A percentile compares a stretch with the other conserved stretches of the same genome.
These are phyloP conservation scores for Pheosia gnoma DNA, from an alignment of 2,888 invertebrate genomes.

Conservation along the genomic window DNA sequence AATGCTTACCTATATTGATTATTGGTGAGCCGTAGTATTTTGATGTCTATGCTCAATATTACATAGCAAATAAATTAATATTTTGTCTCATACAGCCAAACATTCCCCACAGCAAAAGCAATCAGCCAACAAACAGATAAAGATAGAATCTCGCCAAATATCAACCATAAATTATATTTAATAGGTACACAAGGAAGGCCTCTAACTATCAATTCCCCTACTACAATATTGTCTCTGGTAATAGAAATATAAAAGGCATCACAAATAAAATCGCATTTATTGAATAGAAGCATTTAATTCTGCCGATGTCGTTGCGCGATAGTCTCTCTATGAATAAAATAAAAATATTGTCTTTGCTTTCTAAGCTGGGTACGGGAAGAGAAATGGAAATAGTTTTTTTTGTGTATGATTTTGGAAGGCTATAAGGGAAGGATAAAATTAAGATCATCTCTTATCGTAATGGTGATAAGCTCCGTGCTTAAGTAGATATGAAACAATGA, in stretches of 20 bases:
- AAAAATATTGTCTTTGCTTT: constrained; percentile 55
- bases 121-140: constrained; percentile 61
- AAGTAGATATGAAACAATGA: too few relatives aligned
- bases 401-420: background rate
- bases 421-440: too few relatives aligned
- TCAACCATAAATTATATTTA: constrained; percentile 65
- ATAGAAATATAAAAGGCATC: constrained; percentile 75
- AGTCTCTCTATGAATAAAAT: constrained; percentile 65
- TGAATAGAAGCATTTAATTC: constrained; percentile 70
- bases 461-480: too few relatives aligned
- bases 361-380: background rate
- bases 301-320: constrained; percentile 53
- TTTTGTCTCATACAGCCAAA: constrained; percentile 5
- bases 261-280: constrained; percentile 65
- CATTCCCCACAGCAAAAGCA: constrained; percentile 44
- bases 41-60: too few relatives aligned
- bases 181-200: constrained; percentile 45
- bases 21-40: too few relatives aligned
- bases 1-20: too few relatives aligned
- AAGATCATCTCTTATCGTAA: too few relatives aligned
- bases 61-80: background rate
- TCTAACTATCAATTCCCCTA: constrained; percentile 57
- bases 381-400: constrained; percentile 23
- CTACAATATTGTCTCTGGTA: constrained; percentile 48
- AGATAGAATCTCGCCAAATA: constrained; percentile 70